Evolutionary conservation across 2,888 invertebrate genomes (phyloP), one percentile per base, ranked within the genome.

Genomic region (Sthenelais limicola): DNA sequence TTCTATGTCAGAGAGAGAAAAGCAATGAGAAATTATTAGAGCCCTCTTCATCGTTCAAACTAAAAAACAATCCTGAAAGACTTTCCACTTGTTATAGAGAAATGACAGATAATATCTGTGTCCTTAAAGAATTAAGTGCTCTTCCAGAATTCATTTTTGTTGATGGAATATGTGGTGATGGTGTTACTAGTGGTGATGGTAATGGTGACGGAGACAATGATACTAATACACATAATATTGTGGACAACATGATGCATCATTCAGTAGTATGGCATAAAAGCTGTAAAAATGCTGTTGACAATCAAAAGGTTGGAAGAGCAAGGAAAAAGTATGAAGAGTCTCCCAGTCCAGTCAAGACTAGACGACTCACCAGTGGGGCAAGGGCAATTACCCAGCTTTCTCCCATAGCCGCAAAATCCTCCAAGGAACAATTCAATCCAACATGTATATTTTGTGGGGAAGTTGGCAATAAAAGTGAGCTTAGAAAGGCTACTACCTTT

Each of bases 211-310:
- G n/a, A n/a, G n/a, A n/a, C n/a, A n/a, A n/a, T n/a, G n/a, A n/a
- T n/a, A n/a, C n/a, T n/a, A n/a, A n/a, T n/a, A n/a, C 18, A 18
- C 15, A 21, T 12, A 12, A 52, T 12, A 9, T 21, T 52, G 52
- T 52, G 52, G 12, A 12, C 12, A 12, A 18, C 9, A 52, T 52
- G 52, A 52, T 18, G 52, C 9, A 15, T 18, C 12, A 52, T 9
- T 52, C 52, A 18, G 52, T 52, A 18, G 12, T 52, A 12, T 52
- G 52, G 52, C 52, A 52, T 21, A 52, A 52, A 52, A 52, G 52
- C 21, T 52, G 52, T 52, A 12, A 24, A 21, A 52, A 52, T 52
- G 15, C 52, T 18, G 21, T 21, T 18, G 52, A 52, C 52, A 12
- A 52, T 21, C 52, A 52, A 21, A 52, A 52, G 21, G 52, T 52